Conservation (phyloP, 2,113 vertebrate species). For the Labrus mixtus region DNA sequence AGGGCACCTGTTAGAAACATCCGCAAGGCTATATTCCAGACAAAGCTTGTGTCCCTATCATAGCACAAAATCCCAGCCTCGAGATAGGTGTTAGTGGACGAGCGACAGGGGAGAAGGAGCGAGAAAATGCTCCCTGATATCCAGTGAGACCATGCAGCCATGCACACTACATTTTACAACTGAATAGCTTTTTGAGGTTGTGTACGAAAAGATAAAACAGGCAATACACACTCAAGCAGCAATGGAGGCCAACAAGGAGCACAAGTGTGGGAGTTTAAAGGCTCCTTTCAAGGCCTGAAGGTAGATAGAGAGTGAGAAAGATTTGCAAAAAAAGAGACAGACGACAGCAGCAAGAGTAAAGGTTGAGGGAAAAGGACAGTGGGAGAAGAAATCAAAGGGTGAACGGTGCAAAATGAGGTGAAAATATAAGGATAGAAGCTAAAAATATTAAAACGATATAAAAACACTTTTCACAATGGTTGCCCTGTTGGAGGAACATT, state of each 20-base stretch:
- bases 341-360: neutral
- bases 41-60: slow-evolving; percentile 40
- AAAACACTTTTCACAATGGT: slow-evolving; percentile 13
- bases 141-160: slow-evolving; percentile 15
- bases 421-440: neutral
- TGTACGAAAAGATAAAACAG: slow-evolving; percentile 31
- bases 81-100: slow-evolving; percentile 30
- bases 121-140: slow-evolving; percentile 15
- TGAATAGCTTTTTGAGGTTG: slow-evolving; percentile 28
- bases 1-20: slow-evolving; percentile 72
- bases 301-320: slow-evolving; percentile 24
- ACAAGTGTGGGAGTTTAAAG: slow-evolving; percentile 63
- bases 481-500: neutral
- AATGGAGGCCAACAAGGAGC: slow-evolving; percentile 33
- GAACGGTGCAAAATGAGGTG: neutral
- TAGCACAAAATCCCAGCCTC: slow-evolving; percentile 34
- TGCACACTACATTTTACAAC: slow-evolving; percentile 13
- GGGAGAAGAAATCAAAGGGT: slow-evolving; percentile 5
- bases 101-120: slow-evolving; percentile 18
- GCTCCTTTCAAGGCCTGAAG: slow-evolving; percentile 41
- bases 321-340: slow-evolving; percentile 18
- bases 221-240: slow-evolving; percentile 1
- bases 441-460: slow-evolving; percentile 21
- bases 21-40: slow-evolving; percentile 56
- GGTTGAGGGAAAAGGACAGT: slow-evolving; percentile 6